Evolutionary conservation across 1,140 invertebrate genomes (phyloP).

Genomic region (Glomeris maerens): DNA sequence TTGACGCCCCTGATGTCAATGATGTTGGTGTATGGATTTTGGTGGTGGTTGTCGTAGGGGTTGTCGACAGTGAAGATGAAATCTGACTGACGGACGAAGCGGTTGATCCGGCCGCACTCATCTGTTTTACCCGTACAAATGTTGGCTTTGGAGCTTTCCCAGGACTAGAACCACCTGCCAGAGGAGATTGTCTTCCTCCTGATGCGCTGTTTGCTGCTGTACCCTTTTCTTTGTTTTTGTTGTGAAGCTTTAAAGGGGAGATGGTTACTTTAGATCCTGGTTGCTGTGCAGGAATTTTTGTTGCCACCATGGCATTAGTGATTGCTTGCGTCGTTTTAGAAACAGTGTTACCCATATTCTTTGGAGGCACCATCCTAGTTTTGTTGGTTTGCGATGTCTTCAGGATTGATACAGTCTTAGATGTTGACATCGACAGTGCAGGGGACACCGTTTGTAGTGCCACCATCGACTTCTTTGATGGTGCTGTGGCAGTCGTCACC

Average conservation of each 20-base stretch:
- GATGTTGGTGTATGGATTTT: too few species aligned
- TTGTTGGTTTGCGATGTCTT: slow-evolving; percentile 5
- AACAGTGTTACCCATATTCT: too few species aligned
- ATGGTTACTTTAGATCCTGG: slow-evolving; percentile 5
- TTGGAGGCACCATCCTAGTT: too few species aligned
- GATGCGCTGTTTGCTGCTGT: background rate
- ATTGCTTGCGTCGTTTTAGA: too few species aligned
- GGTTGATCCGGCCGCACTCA: slow-evolving; percentile 31
- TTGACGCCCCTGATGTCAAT: too few species aligned
- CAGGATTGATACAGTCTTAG: slow-evolving; percentile 7
- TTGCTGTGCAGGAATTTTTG: background rate
- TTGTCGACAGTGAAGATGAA: background rate
- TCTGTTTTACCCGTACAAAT: slow-evolving; percentile 17
- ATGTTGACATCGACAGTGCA: slow-evolving; percentile 1
- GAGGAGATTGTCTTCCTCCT: slow-evolving; percentile 10
- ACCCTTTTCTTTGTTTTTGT: slow-evolving; percentile 1
- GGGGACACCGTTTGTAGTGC: background rate
- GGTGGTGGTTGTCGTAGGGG: too few species aligned
- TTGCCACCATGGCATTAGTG: too few species aligned
- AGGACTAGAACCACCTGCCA: slow-evolving; percentile 15
- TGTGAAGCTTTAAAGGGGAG: slow-evolving; percentile 7
- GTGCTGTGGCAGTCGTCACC: background rate
- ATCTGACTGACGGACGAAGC: slow-evolving; percentile 23
- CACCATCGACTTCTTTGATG: slow-evolving; percentile 1
- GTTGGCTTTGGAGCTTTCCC: slow-evolving; percentile 15